Evolutionary conservation across 2,888 invertebrate species (phyloP).

Genomic region (Aproaerema taeniolella): DNA sequence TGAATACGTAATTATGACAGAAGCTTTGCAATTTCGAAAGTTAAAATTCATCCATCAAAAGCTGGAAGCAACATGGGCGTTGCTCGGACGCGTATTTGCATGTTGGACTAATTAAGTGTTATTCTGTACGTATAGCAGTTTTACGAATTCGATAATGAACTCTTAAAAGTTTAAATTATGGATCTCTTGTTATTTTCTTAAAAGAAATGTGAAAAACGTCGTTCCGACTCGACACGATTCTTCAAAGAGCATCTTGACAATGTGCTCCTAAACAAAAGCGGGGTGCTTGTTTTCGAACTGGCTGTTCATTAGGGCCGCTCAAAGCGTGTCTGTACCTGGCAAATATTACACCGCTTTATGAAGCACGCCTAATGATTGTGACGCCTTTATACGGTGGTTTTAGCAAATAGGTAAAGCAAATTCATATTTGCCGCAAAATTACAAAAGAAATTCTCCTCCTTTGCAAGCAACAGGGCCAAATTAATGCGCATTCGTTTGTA

Average conservation of each 20-base stretch:
- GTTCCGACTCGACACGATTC: not conserved
- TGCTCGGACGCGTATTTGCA: too few species aligned
- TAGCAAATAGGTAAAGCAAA: not conserved
- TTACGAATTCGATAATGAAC: too few species aligned
- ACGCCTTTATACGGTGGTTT: slow-evolving; percentile 29
- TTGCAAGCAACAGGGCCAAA: too few species aligned
- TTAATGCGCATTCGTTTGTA: too few species aligned
- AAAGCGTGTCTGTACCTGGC: slow-evolving; percentile 33
- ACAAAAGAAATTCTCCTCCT: too few species aligned
- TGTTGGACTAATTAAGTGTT: too few species aligned
- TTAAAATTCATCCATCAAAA: too few species aligned
- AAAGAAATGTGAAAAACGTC: not conserved
- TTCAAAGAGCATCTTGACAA: slow-evolving; percentile 24
- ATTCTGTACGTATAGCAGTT: too few species aligned
- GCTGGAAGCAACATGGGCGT: too few species aligned
- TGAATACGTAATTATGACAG: slow-evolving; percentile 29
- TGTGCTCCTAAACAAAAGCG: slow-evolving; percentile 38
- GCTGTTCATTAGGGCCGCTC: slow-evolving; percentile 41
- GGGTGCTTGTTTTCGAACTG: slow-evolving; percentile 35
- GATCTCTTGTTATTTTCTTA: not conserved
- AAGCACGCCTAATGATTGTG: slow-evolving; percentile 38
- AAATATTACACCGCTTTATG: slow-evolving; percentile 36
- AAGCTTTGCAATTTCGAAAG: not conserved
- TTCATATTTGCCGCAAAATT: not conserved
- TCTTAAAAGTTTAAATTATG: too few species aligned